Evolutionary conservation across 2,113 vertebrate species (phyloP), one percentile per base, ranked within the genome.

Genomic region (Gobiocypris rarus): DNA sequence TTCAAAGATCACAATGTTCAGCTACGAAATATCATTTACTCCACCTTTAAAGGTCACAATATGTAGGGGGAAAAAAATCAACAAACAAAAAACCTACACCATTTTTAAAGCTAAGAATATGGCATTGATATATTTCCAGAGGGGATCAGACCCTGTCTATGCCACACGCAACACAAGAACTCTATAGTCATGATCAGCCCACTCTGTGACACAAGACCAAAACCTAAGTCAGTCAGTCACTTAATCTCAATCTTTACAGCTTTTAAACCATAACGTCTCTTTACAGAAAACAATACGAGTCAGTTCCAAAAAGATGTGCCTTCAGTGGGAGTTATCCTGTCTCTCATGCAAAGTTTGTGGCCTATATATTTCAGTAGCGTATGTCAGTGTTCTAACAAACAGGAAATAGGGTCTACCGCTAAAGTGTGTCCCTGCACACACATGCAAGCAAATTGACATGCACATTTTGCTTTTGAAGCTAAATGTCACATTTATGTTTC

Each of bases 381-480:
- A 52, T 56, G 52, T 77, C 50, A n/a, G 52, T 38, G 50, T 76
- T 34, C 52, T 56, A 48, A 77, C 28, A 77, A 77, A 77, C 75
- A 77, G 75, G 75, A 77, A 77, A 77, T 77, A 41, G 52, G 73
- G 52, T 56, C 19, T 77, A 77, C 52, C 75, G 15, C 52, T 77
- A 13, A 77, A 34, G 28, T 15, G 28, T 24, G 52, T 77, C 31
- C 52, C 31, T 77, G 28, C 52, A 70, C 38, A 80, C 45, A 54
- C 61, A 83, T 81, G 61, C 15, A 82, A 52, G 70, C 61, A 80
- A 50, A 63, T 76, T 45, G 75, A 73, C 81, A 43, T 28, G 86
- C 63, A 74, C 83, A 63, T 50, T 26, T 14, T 26, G 43, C 24
- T 24, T 45, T 28, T 48, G 19, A 43, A 48, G 7, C 52, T 54